These are phyloP conservation scores for Lophius americanus DNA, from an alignment of 2,797 vertebrate species.

Conservation along the genomic window DNA sequence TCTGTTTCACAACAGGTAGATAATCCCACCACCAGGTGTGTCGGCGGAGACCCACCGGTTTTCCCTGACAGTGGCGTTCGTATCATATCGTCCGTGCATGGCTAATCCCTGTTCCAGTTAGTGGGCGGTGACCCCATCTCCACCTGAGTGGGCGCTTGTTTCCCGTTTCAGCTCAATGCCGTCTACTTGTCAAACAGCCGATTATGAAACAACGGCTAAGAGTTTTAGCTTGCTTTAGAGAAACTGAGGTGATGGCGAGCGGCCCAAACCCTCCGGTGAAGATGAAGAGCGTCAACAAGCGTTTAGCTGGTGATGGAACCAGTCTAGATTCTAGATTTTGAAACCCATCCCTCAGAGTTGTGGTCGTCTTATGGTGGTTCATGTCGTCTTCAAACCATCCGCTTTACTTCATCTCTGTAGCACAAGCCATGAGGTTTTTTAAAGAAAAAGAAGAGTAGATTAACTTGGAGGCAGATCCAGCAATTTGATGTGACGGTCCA, in stretches of 20 bases:
- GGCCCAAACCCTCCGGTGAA: neutral
- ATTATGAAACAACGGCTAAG: neutral
- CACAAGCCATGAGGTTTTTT: conserved; percentile 60
- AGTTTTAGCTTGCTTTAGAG: neutral
- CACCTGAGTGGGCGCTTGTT: conserved; percentile 2
- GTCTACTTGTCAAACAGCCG: too few species aligned
- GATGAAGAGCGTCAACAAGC: neutral
- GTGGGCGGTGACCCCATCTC: conserved; percentile 23
- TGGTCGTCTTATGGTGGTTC: neutral
- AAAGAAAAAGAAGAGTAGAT: neutral
- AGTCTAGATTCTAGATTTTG: neutral
- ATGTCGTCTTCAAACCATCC: conserved; percentile 15
- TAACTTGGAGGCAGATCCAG: conserved; percentile 24
- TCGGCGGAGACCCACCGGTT: conserved; percentile 1
- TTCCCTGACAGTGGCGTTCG: conserved; percentile 49
- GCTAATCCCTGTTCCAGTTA: conserved; percentile 50
- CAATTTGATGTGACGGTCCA: conserved; percentile 2
- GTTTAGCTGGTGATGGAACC: neutral
- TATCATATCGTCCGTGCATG: conserved; percentile 59
- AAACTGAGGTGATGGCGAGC: conserved; percentile 11
- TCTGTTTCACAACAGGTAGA: conserved; percentile 1
- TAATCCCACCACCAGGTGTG: conserved; percentile 20
- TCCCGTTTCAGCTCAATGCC: too few species aligned
- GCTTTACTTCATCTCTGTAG: conserved; percentile 55
- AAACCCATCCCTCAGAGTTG: neutral